These are phyloP conservation scores for Gobius niger DNA, from an alignment of 2,113 vertebrate genomes.

Conservation along the genomic window DNA sequence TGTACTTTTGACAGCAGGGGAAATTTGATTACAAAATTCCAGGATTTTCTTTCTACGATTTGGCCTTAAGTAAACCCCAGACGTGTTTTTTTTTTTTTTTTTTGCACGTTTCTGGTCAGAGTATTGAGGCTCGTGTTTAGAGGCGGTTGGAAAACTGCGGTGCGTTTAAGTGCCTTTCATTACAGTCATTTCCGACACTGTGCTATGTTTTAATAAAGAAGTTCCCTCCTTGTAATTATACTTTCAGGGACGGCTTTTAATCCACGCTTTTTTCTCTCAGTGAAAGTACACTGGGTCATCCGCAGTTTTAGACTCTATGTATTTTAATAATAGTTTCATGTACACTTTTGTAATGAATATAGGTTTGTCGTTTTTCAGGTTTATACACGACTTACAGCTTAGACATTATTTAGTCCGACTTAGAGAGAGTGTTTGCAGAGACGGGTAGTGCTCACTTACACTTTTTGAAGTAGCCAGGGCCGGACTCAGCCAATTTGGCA, in stretches of 20 bases:
- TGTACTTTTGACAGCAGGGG: slow-evolving; percentile 4
- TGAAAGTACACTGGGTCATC: not conserved
- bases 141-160: slow-evolving; percentile 8
- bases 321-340: too few species aligned
- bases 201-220: slow-evolving; percentile 9
- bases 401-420: too few species aligned
- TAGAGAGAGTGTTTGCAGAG: too few species aligned
- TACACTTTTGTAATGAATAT: too few species aligned
- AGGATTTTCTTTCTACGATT: too few species aligned
- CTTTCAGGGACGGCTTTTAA: not conserved
- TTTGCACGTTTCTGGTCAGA: not conserved
- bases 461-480: too few species aligned
- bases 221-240: not conserved
- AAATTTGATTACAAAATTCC: not conserved
- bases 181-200: slow-evolving; percentile 7
- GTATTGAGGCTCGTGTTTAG: slow-evolving; percentile 26
- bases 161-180: slow-evolving; percentile 11
- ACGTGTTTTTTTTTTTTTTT: not conserved
- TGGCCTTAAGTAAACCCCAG: not conserved
- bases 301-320: too few species aligned
- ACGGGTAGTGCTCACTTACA: too few species aligned
- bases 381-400: too few species aligned
- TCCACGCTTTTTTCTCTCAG: not conserved
- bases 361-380: too few species aligned
- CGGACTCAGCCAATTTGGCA: too few species aligned